Percentiles rank a stretch among this genome's conserved stretches.
Evolutionary conservation across 2,113 vertebrate genomes (phyloP).

Genomic region (Ciconia stormi): DNA sequence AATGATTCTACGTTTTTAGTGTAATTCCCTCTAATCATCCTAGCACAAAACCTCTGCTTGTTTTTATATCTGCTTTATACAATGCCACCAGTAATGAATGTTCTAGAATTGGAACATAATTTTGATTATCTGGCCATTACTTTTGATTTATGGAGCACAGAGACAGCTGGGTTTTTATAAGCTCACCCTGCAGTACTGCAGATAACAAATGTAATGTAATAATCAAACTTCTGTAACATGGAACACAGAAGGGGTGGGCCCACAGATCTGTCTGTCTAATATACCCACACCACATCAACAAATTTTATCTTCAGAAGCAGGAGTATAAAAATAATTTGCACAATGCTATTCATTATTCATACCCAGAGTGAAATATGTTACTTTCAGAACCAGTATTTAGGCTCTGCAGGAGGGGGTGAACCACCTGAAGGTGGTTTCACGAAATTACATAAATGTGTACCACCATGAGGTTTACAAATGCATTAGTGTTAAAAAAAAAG

Average conservation of each 20-base stretch:
- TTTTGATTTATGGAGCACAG: constrained; percentile 64
- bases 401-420: neutral
- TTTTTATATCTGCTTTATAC: constrained; percentile 36
- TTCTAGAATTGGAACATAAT: constrained; percentile 62
- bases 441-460: neutral
- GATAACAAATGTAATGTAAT: constrained; percentile 64
- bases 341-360: constrained; percentile 36
- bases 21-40: constrained; percentile 45
- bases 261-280: constrained; percentile 28
- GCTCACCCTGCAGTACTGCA: constrained; percentile 56
- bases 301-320: constrained; percentile 36
- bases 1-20: constrained; percentile 3
- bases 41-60: constrained; percentile 26
- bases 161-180: constrained; percentile 67
- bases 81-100: constrained; percentile 60
- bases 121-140: constrained; percentile 70
- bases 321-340: constrained; percentile 38
- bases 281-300: constrained; percentile 1
- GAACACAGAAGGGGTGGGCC: constrained; percentile 1
- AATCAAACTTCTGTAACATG: constrained; percentile 57
- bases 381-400: constrained; percentile 1
- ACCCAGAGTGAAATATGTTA: neutral
- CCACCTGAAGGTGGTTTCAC: neutral
- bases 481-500: neutral
- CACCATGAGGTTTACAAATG: neutral